Evolutionary conservation across 1,140 invertebrate genomes (phyloP).

Genomic region (Ips nitidus): DNA sequence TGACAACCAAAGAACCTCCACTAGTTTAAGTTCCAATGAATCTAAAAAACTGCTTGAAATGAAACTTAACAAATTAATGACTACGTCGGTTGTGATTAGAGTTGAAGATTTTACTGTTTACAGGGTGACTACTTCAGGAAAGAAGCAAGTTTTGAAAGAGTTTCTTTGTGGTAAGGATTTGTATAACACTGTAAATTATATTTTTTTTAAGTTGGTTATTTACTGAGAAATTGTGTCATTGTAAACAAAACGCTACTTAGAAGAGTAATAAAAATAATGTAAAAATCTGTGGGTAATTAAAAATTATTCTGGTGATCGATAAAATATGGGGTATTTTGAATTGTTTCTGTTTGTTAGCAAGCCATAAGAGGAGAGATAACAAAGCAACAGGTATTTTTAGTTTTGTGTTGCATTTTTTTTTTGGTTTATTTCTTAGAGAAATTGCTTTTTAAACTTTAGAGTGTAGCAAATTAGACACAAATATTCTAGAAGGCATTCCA

Average conservation of each 20-base stretch:
- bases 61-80: constrained; percentile 86
- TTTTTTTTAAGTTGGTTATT: background rate
- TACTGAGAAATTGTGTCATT: too few relatives aligned
- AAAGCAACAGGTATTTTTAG: constrained; percentile 40
- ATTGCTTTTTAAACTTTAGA: constrained; percentile 1
- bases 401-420: constrained; percentile 12
- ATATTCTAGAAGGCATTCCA: too few relatives aligned
- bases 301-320: too few relatives aligned
- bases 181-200: background rate
- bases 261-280: background rate
- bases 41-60: constrained; percentile 70
- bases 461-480: background rate
- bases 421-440: background rate
- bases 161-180: constrained; percentile 71
- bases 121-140: constrained; percentile 76
- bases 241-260: background rate
- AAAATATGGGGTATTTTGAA: background rate
- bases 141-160: constrained; percentile 71
- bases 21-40: constrained; percentile 38
- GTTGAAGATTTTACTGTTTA: constrained; percentile 87
- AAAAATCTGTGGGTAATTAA: too few relatives aligned
- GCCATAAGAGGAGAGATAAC: constrained; percentile 58
- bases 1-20: constrained; percentile 15
- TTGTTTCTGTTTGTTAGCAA: constrained; percentile 49
- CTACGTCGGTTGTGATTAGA: constrained; percentile 84